phyloP scores from a whole-genome alignment of 92 coral and sea anemone species.

The Parazoanthus atlanticus region DNA sequence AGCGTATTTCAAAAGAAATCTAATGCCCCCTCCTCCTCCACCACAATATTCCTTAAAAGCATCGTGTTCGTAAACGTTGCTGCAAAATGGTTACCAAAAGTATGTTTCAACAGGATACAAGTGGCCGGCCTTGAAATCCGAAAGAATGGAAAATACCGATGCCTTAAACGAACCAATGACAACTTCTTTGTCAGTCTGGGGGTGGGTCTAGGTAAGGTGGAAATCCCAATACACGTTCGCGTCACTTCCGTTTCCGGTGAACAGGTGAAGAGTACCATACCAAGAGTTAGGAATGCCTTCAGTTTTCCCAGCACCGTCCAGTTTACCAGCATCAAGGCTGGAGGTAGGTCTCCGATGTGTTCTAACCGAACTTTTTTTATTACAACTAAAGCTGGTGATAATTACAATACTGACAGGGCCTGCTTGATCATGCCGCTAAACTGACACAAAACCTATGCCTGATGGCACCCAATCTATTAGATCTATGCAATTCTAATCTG shows the following conservation, averaged over 20 bases:
- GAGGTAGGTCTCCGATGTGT: constrained; percentile 44
- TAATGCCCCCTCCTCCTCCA: too few species aligned
- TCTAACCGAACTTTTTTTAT: not conserved
- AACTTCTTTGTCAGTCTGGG: constrained; percentile 73
- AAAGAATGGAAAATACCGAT: constrained; percentile 59
- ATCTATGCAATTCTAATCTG: too few species aligned
- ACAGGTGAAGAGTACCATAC: constrained; percentile 58
- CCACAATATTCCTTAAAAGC: too few species aligned
- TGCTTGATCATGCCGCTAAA: too few species aligned
- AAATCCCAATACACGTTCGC: constrained; percentile 70
- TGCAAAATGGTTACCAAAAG: not conserved
- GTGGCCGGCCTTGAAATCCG: constrained; percentile 75
- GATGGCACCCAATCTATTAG: too few species aligned
- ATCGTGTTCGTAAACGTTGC: not conserved
- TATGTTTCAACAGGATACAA: constrained; percentile 58
- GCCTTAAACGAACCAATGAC: constrained; percentile 67
- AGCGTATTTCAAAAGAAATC: too few species aligned
- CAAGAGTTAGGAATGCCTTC: constrained; percentile 60
- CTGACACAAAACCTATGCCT: too few species aligned
- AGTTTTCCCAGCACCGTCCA: constrained; percentile 66
- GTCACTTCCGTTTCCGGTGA: constrained; percentile 79
- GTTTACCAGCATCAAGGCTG: constrained; percentile 63
- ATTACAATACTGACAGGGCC: too few species aligned
- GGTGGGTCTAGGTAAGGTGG: constrained; percentile 58
- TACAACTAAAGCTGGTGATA: too few species aligned